phyloP scores from a whole-genome alignment of 2,113 vertebrate species.

The Illadopsis cleaveri region DNA sequence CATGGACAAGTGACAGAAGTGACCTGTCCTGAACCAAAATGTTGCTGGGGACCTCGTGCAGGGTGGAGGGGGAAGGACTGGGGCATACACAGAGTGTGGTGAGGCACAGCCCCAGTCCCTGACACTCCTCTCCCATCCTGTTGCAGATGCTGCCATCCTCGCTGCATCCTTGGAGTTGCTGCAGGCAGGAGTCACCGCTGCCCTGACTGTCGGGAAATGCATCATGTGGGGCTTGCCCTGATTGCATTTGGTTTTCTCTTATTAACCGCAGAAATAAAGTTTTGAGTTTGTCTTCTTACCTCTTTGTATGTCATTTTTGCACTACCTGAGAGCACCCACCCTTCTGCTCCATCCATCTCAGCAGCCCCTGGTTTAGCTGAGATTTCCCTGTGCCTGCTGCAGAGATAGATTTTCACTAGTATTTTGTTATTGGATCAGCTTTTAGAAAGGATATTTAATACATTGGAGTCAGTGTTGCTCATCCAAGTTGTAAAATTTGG shows the following conservation, averaged over 20 bases:
- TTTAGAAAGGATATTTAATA: neutral
- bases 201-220: neutral
- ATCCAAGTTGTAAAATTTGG: neutral
- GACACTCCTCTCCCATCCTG: neutral
- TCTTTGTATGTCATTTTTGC: neutral
- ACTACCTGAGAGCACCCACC: neutral
- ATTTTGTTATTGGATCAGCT: neutral
- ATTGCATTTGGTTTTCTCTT: neutral
- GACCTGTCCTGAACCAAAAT: neutral
- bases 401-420: neutral
- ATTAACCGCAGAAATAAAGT: neutral
- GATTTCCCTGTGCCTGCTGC: neutral
- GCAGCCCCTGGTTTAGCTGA: neutral
- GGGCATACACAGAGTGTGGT: rapidly evolving
- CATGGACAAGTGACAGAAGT: neutral
- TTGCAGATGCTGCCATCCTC: neutral
- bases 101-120: rapidly evolving
- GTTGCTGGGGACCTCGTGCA: neutral
- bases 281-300: neutral
- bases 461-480: neutral
- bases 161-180: rapidly evolving
- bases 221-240: rapidly evolving
- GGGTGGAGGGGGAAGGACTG: neutral
- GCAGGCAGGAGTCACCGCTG: rapidly evolving
- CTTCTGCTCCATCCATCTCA: rapidly evolving